Evolutionary conservation across 2,888 invertebrate genomes (phyloP).

Genomic region (Chironomus riparius): DNA sequence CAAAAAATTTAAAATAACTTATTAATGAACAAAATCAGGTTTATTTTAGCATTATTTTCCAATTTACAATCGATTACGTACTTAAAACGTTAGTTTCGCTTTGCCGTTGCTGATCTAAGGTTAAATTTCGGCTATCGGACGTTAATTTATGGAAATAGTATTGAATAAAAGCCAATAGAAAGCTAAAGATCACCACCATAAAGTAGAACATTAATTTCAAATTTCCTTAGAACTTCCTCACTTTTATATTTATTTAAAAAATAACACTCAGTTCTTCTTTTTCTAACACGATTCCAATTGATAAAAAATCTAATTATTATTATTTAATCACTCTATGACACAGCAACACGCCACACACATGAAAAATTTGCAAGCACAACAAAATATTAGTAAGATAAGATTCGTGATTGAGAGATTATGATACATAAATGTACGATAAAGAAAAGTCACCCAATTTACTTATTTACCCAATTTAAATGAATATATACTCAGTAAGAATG

Average conservation of each 20-base stretch:
- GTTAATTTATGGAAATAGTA: constrained; percentile 26
- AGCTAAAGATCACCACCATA: constrained; percentile 16
- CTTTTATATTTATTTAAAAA: not conserved
- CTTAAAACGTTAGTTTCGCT: not conserved
- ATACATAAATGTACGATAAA: too few species aligned
- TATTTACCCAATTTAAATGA: too few species aligned
- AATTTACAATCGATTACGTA: not conserved
- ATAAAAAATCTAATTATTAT: not conserved
- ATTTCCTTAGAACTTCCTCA: not conserved
- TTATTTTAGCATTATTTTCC: too few species aligned
- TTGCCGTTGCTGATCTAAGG: constrained; percentile 16
- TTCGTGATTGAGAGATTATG: too few species aligned
- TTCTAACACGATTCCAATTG: not conserved
- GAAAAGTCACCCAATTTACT: too few species aligned
- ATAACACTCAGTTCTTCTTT: too few species aligned
- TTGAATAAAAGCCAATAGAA: constrained; percentile 11
- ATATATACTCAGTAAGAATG: too few species aligned
- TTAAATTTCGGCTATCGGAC: constrained; percentile 3
- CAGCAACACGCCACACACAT: too few species aligned
- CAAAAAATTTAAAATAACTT: not conserved
- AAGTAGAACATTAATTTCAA: not conserved
- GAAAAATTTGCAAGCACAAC: too few species aligned
- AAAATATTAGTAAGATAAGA: too few species aligned
- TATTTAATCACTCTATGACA: not conserved
- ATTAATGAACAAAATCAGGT: too few species aligned